These are phyloP conservation scores for Heliopora coerulea DNA, from an alignment of 92 coral and sea anemone genomes.

Conservation along the genomic window DNA sequence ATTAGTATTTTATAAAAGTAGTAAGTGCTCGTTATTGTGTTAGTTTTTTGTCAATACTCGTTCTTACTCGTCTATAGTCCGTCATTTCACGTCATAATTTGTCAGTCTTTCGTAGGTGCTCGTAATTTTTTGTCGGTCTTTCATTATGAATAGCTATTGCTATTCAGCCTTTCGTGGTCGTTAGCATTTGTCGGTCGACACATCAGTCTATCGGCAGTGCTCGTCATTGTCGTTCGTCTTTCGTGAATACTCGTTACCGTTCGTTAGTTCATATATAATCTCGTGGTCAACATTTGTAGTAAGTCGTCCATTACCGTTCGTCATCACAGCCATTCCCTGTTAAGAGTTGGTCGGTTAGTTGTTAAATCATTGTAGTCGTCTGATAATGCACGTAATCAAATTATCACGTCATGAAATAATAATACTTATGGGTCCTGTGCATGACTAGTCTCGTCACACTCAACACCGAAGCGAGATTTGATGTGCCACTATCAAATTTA, in stretches of 20 bases:
- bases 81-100: constrained; percentile 3
- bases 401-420: neutral
- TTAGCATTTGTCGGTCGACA: neutral
- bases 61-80: constrained; percentile 1
- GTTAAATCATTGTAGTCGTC: no score
- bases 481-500: no score
- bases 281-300: constrained; percentile 2
- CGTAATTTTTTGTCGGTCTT: neutral
- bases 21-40: neutral
- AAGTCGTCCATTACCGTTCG: neutral
- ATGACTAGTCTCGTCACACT: no score
- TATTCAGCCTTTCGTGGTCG: no score
- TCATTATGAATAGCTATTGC: no score
- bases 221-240: neutral
- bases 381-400: neutral
- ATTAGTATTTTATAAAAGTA: no score
- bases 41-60: neutral
- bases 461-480: no score
- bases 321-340: neutral
- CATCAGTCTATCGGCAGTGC: neutral
- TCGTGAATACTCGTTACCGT: neutral
- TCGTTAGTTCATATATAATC: neutral
- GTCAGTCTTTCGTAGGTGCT: neutral
- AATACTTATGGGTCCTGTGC: no score
- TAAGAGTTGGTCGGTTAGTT: neutral